Base-by-base conservation (phyloP, 2,113 vertebrate genomes). In the Phoxinus phoxinus region DNA sequence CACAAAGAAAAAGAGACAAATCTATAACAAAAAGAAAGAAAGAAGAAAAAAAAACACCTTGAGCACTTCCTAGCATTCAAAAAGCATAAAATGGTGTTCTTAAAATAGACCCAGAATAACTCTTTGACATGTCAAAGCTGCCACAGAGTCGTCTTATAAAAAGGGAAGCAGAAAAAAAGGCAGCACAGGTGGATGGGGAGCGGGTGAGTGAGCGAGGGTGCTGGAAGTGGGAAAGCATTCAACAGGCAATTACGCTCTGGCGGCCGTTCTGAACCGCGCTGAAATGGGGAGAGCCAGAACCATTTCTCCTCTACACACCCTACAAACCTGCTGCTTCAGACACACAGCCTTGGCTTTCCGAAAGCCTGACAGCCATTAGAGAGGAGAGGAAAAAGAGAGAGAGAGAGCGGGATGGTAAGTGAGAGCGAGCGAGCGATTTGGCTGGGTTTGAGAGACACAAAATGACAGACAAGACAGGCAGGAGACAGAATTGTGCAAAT, bases 341-440 rank as follows among this genome's bases (percentile, higher is more conserved):
- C 87, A 87, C 89, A 89, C 23, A 88, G 63, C 27, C 59, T 86
- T 79, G 32, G 37, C 25, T 83, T 63, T 90, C 89, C 80, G 88
- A 91, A 90, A 90, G 80, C 81, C 73, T 88, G 88, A 90, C 84
- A 81, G 83, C 89, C 89, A 89, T 87, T 90, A 89, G 88, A 91
- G 89, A 85, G 84, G 73, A 9, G 27, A 85, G 88, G 35, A 92
- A n/a, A 37, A 83, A 84, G 91, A 75, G 21, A 19, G 25, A 27
- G 48, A 23, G 73, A 27, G 37, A 61, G 53, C 51, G 37, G 21
- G 21, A 41, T 41, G 41, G 69, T n/a, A 8, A 84, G 12, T 65
- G 51, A 19, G 32, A 27, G 41, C 30, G 25, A 81, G 53, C 9
- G 85, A 69, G 19, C 6, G 51, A 72, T 81, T 46, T 82, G 59